phyloP scores from a whole-genome alignment of 2,888 invertebrate species.

The Drosophila villosipedis region DNA sequence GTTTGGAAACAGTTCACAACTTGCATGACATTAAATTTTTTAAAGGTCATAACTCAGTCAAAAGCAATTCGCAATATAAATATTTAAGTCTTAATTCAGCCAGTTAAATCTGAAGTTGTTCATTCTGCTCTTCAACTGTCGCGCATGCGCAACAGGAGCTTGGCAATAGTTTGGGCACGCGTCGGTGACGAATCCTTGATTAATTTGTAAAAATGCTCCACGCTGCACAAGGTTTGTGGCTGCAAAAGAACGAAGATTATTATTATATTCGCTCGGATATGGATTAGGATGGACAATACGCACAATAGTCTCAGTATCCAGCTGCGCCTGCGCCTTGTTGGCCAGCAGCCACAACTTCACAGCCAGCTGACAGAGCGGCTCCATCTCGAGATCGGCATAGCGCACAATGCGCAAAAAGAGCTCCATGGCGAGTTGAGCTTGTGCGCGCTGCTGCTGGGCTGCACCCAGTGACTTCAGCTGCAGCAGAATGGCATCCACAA shows the following conservation, averaged over 20 bases:
- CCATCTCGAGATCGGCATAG: constrained; percentile 88
- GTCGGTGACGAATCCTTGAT: constrained; percentile 64
- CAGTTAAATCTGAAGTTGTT: constrained; percentile 27
- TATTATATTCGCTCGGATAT: not conserved
- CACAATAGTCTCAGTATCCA: constrained; percentile 86
- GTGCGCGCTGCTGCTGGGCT: constrained; percentile 88
- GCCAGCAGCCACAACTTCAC: constrained; percentile 93
- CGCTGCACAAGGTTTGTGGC: constrained; percentile 73
- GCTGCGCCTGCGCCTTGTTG: constrained; percentile 87
- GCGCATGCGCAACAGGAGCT: constrained; percentile 70
- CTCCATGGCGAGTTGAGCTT: constrained; percentile 91
- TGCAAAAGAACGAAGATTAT: constrained; percentile 26
- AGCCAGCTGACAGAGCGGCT: constrained; percentile 89
- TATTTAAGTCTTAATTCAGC: constrained; percentile 59
- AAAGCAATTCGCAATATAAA: constrained; percentile 24
- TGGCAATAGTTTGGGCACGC: constrained; percentile 66
- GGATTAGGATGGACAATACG: constrained; percentile 7
- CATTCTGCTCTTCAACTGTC: constrained; percentile 52
- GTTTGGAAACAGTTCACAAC: constrained; percentile 6
- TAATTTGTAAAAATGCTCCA: constrained; percentile 73
- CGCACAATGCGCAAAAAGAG: constrained; percentile 89
- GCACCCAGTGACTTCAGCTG: constrained; percentile 90
- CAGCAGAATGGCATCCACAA: constrained; percentile 91
- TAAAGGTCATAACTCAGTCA: constrained; percentile 19
- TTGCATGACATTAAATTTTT: not conserved